Percentiles rank a stretch among this genome's conserved stretches.
phyloP scores from a whole-genome alignment of 2,888 invertebrate genomes.

The Hetaerina titia region DNA sequence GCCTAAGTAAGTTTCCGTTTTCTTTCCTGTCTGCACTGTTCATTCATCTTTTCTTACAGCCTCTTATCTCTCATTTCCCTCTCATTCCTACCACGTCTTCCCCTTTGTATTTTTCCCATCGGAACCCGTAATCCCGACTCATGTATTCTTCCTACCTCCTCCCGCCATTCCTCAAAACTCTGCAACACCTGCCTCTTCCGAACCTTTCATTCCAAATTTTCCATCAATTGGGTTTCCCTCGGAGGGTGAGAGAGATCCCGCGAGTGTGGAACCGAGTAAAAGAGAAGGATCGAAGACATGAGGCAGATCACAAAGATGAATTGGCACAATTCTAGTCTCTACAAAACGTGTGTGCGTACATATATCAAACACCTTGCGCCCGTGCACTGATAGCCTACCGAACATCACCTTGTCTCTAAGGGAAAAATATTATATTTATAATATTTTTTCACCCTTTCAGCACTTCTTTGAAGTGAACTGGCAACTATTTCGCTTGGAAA shows the following conservation, averaged over 20 bases:
- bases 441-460: too few species aligned
- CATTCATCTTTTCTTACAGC: too few species aligned
- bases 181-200: constrained; percentile 45
- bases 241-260: not conserved
- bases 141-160: not conserved
- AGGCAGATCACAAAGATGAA: not conserved
- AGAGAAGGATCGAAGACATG: constrained; percentile 6
- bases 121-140: not conserved
- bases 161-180: constrained; percentile 43
- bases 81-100: not conserved
- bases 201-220: constrained; percentile 28
- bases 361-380: too few species aligned
- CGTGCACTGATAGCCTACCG: too few species aligned
- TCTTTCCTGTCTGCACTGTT: too few species aligned
- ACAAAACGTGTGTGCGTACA: too few species aligned
- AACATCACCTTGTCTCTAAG: too few species aligned
- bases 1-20: too few species aligned
- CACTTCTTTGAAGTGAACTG: too few species aligned
- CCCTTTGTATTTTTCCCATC: not conserved
- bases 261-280: not conserved
- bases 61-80: not conserved
- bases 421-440: too few species aligned
- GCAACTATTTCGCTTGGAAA: too few species aligned
- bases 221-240: not conserved
- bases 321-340: too few species aligned